phyloP scores from a whole-genome alignment of 2,797 vertebrate genomes.

The Sparidentex hasta region DNA sequence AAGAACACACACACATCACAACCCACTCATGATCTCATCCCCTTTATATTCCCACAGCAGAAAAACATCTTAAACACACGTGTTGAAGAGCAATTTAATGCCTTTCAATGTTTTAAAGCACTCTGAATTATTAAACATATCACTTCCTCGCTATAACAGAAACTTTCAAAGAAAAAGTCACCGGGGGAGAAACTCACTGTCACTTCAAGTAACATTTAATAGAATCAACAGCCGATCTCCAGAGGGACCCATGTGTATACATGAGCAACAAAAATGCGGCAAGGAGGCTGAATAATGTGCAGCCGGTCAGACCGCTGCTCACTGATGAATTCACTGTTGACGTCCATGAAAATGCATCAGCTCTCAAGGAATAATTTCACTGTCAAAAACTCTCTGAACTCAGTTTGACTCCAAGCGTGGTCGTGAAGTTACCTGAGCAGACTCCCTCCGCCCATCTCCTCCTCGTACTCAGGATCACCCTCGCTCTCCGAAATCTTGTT shows the following conservation, averaged over 20 bases:
- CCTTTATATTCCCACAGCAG: neutral
- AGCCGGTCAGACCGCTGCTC: conserved; percentile 12
- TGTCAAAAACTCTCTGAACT: conserved; percentile 19
- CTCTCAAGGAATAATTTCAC: conserved; percentile 6
- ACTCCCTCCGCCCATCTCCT: conserved; percentile 91
- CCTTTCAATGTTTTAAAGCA: conserved; percentile 34
- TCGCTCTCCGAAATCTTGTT: conserved; percentile 84
- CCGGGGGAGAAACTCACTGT: conserved; percentile 17
- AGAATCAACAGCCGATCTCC: conserved; percentile 28
- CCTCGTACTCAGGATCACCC: conserved; percentile 83
- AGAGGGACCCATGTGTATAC: neutral
- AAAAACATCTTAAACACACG: neutral
- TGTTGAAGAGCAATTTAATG: neutral
- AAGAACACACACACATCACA: conserved; percentile 13
- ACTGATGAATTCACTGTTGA: conserved; percentile 2
- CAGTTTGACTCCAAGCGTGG: conserved; percentile 12
- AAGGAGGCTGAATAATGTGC: conserved; percentile 28
- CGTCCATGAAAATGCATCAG: conserved; percentile 32
- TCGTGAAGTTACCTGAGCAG: conserved; percentile 91
- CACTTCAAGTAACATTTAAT: conserved; percentile 45
- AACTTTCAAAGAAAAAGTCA: conserved; percentile 31
- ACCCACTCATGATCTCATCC: conserved; percentile 14
- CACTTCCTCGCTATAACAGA: neutral
- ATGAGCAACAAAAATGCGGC: conserved; percentile 28
- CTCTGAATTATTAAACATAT: conserved; percentile 65